phyloP scores from a whole-genome alignment of 2,113 vertebrate genomes.

The Prietella phreatophila region DNA sequence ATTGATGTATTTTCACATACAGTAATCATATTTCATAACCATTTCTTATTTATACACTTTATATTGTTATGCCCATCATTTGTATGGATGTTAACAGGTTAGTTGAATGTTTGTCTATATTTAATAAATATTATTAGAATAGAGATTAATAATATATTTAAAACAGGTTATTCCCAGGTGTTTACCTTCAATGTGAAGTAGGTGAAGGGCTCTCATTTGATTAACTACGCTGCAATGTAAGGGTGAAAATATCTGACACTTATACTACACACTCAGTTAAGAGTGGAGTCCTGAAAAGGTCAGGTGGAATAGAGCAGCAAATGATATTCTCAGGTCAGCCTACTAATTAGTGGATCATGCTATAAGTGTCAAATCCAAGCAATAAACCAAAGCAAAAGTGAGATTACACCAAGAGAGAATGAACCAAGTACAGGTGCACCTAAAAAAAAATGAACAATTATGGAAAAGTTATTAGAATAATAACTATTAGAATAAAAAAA shows the following conservation, averaged over 20 bases:
- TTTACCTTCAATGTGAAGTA: neutral
- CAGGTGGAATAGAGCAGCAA: slow-evolving; percentile 40
- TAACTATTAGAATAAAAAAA: too few species aligned
- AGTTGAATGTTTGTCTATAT: neutral
- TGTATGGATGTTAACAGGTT: neutral
- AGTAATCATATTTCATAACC: neutral
- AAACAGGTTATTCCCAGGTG: neutral
- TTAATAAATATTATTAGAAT: neutral
- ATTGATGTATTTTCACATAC: neutral
- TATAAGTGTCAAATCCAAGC: slow-evolving; percentile 40
- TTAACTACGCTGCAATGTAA: neutral
- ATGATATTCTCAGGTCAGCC: slow-evolving; percentile 33
- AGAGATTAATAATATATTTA: neutral
- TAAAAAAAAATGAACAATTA: too few species aligned
- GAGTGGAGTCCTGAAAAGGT: slow-evolving; percentile 35
- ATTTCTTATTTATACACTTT: neutral
- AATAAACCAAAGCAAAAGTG: slow-evolving; percentile 20
- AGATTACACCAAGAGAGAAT: neutral
- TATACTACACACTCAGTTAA: slow-evolving; percentile 45
- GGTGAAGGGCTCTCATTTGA: neutral
- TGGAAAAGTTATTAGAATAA: too few species aligned
- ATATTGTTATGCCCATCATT: neutral
- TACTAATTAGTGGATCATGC: slow-evolving; percentile 38
- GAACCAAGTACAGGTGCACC: neutral
- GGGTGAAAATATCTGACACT: slow-evolving; percentile 25